phyloP scores from a whole-genome alignment of 2,888 invertebrate genomes.

The Hirtodrosophila alboralis region DNA sequence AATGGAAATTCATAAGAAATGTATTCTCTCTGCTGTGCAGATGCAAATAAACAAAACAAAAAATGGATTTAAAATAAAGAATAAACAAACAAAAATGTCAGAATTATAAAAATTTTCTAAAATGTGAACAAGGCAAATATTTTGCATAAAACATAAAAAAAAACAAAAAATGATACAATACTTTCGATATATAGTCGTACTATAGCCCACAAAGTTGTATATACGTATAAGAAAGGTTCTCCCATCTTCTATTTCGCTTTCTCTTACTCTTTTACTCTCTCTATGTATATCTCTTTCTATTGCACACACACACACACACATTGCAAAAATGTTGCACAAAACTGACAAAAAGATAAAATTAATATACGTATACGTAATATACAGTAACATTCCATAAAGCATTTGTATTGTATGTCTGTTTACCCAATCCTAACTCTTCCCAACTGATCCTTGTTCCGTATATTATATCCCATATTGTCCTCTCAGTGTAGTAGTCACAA shows the following conservation, averaged over 20 bases:
- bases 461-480: too few relatives aligned
- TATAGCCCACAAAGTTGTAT: conserved; percentile 30
- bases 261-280: not conserved
- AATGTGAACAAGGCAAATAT: conserved; percentile 42
- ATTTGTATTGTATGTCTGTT: conserved; percentile 11
- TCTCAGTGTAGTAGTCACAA: conserved; percentile 14
- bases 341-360: too few relatives aligned
- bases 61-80: conserved; percentile 6
- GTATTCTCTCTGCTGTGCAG: conserved; percentile 82
- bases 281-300: conserved; percentile 5
- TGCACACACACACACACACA: conserved; percentile 16
- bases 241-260: conserved; percentile 7
- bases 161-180: conserved; percentile 10
- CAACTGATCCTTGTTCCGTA: not conserved
- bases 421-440: not conserved
- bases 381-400: conserved; percentile 39
- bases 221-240: conserved; percentile 18
- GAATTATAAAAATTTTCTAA: conserved; percentile 22
- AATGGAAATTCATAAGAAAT: conserved; percentile 46
- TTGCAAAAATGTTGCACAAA: conserved; percentile 31
- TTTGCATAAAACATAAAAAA: conserved; percentile 43
- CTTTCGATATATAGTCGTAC: conserved; percentile 3
- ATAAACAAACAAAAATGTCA: conserved; percentile 13
- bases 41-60: conserved; percentile 75
- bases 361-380: conserved; percentile 20